Percentiles rank a stretch among this genome's conserved stretches.
Evolutionary conservation across 2,113 vertebrate species (phyloP).

Genomic region (Anthoscopus minutus): DNA sequence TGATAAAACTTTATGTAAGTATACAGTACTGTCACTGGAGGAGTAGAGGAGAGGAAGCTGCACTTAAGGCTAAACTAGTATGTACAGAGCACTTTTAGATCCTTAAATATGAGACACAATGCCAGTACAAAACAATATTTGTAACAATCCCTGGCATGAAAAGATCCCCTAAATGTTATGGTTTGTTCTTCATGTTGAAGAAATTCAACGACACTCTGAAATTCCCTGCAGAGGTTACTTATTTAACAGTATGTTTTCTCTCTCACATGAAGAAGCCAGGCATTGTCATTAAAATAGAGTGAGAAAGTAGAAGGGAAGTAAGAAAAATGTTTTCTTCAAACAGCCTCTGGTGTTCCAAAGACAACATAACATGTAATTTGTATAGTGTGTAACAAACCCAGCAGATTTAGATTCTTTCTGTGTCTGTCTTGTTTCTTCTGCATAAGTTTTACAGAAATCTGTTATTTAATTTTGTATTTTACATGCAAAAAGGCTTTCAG

Average conservation of each 20-base stretch:
- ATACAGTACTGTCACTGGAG: background rate
- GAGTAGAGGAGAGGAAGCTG: background rate
- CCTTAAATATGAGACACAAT: background rate
- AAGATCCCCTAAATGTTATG: background rate
- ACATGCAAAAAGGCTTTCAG: conserved; percentile 34
- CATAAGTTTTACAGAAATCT: conserved; percentile 21
- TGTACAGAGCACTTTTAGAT: background rate
- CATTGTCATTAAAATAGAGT: background rate
- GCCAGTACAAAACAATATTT: background rate
- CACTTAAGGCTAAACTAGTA: background rate
- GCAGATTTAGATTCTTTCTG: conserved; percentile 7
- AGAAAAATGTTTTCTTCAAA: background rate
- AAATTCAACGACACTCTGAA: background rate
- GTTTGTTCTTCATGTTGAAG: background rate
- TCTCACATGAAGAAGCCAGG: background rate
- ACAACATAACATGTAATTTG: background rate
- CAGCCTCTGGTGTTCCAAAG: conserved; percentile 13
- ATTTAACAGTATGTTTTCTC: background rate
- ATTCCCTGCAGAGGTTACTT: background rate
- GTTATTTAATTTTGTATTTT: conserved; percentile 32
- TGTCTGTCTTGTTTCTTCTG: conserved; percentile 39
- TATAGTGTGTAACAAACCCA: conserved; percentile 10
- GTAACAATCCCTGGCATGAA: background rate
- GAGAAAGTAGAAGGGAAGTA: background rate
- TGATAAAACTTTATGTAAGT: background rate